Conservation (phyloP, 2,797 vertebrate species). For the Amniataba percoides region DNA sequence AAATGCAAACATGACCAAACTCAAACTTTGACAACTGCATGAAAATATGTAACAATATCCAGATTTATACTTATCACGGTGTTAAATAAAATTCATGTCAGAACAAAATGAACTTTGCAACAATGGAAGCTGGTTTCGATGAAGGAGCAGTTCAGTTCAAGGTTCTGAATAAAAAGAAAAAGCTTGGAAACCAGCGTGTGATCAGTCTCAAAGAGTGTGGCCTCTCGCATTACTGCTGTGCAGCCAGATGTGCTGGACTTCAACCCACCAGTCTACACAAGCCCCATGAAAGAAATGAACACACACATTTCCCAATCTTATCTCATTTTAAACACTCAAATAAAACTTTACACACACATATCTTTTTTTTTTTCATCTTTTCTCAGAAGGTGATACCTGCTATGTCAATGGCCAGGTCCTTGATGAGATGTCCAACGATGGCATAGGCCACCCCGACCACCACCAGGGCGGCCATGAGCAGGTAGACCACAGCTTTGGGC, state of each 20-base stretch:
- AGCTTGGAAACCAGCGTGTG: background rate
- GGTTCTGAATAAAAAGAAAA: too few relatives aligned
- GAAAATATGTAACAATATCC: background rate
- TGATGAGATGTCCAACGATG: conserved; percentile 90
- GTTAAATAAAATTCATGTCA: background rate
- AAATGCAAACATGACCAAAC: background rate
- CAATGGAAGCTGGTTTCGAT: background rate
- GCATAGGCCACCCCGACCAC: conserved; percentile 89
- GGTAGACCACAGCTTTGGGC: conserved; percentile 86
- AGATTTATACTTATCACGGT: background rate
- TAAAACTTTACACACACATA: background rate
- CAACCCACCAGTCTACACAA: background rate
- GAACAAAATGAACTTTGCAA: background rate
- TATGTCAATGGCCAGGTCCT: conserved; percentile 89
- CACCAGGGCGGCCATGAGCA: conserved; percentile 88
- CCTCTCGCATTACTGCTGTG: background rate
- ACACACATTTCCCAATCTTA: background rate
- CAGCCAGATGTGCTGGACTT: background rate
- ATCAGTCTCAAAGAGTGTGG: background rate
- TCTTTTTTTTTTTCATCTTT: background rate
- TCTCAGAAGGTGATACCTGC: conserved; percentile 77
- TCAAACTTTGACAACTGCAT: too few relatives aligned
- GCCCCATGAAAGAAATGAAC: background rate
- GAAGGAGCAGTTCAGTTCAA: background rate
- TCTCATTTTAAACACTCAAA: background rate